Evolutionary conservation across 2,888 invertebrate species (phyloP).

Genomic region (Caenorhabditis sulstoni): DNA sequence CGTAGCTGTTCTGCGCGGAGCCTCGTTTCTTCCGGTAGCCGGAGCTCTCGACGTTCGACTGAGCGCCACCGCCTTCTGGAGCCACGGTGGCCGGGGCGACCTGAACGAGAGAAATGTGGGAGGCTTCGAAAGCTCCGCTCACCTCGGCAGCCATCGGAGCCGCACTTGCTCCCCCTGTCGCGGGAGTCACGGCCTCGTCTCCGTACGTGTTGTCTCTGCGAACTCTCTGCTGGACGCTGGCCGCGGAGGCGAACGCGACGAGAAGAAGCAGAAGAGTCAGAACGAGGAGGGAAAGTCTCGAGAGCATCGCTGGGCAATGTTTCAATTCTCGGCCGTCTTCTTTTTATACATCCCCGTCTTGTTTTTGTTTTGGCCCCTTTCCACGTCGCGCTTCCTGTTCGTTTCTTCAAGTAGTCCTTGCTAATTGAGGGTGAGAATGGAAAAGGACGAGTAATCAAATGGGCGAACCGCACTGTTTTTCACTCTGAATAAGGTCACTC

Average conservation of each 20-base stretch:
- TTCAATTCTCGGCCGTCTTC: neutral
- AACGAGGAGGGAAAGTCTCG: too few species aligned
- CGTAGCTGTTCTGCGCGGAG: conserved; percentile 58
- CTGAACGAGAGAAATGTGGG: conserved; percentile 16
- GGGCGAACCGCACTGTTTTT: neutral
- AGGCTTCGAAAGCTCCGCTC: too few species aligned
- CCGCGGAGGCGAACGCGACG: conserved; percentile 1
- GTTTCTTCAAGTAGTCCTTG: too few species aligned
- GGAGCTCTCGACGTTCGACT: conserved; percentile 54
- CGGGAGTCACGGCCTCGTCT: conserved; percentile 63
- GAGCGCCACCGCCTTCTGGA: conserved; percentile 52
- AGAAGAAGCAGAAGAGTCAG: neutral
- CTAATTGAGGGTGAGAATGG: neutral
- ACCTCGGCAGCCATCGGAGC: conserved; percentile 42
- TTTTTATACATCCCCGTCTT: conserved; percentile 17
- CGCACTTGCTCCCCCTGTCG: conserved; percentile 47
- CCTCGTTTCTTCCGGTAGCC: conserved; percentile 62
- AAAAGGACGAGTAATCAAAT: conserved; percentile 1
- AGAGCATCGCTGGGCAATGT: too few species aligned
- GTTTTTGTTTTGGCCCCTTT: conserved; percentile 13
- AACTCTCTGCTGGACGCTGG: conserved; percentile 6
- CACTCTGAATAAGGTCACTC: conserved; percentile 1
- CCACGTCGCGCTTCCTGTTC: conserved; percentile 33
- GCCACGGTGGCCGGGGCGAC: conserved; percentile 42
- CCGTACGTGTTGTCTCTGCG: conserved; percentile 60